Evolutionary conservation across 2,888 invertebrate species (phyloP), one percentile per base, ranked within the genome.

Genomic region (Zele albiditarsus): DNA sequence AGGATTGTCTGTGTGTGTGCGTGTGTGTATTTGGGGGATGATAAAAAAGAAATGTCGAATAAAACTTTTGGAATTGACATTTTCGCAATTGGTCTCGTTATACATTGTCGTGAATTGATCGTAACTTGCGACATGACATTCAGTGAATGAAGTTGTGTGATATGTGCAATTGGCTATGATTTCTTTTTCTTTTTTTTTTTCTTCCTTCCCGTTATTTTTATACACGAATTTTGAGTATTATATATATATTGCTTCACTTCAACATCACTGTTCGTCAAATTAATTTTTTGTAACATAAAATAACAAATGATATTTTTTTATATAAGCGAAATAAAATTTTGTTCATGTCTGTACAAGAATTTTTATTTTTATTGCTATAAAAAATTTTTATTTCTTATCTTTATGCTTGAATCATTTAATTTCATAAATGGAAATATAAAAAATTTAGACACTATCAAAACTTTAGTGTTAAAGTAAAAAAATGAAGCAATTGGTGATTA

Each of bases 11-110:
- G 49, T 49, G 49, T 49, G n/a, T 49, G 10, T 20, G 53, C 20
- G 20, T 53, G 10, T 53, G 20, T 20, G 20, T 8, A 53, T 53
- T 53, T 53, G 8, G 53, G 20, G 53, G 53, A 53, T 20, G 20
- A 53, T 53, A 53, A 53, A 53, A 6, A 53, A 53, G 53, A 53
- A 53, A 53, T 53, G 53, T 53, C 53, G 20, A 53, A 53, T 53
- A 53, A 53, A 53, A 53, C 53, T 53, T 53, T 53, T 53, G 20
- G 23, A 53, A 53, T 53, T 53, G 53, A 53, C 53, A 53, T 53
- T 53, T 53, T 53, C 20, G 53, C 53, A 53, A 53, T 53, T 53
- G 53, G 53, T 53, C 53, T 53, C 53, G 53, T 53, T 53, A 53
- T 53, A 53, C 53, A 53, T 53, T 20, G 53, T 53, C 53, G 20